phyloP scores from a whole-genome alignment of 2,888 invertebrate species.

The Drosophila fulvimacula region DNA sequence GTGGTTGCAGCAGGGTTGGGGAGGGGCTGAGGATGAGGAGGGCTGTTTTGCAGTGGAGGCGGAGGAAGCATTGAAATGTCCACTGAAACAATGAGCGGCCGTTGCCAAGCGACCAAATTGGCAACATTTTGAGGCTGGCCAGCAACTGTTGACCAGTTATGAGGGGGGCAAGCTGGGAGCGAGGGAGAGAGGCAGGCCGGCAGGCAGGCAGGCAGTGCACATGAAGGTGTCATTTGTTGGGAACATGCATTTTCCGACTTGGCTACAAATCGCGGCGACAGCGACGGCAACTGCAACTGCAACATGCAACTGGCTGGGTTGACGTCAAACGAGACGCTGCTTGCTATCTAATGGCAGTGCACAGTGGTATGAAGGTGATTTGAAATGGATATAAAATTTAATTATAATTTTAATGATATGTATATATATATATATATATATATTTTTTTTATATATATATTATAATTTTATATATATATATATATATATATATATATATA shows the following conservation, averaged over 20 bases:
- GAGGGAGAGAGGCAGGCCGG: background rate
- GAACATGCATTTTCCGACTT: slow-evolving; percentile 79
- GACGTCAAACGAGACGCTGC: slow-evolving; percentile 30
- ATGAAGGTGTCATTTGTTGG: slow-evolving; percentile 82
- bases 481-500: too few relatives aligned
- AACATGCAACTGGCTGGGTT: slow-evolving; percentile 47
- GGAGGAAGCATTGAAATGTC: slow-evolving; percentile 76
- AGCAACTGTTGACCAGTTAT: slow-evolving; percentile 60
- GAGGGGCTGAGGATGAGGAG: background rate
- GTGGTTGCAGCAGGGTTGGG: background rate
- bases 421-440: background rate
- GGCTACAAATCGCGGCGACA: slow-evolving; percentile 78
- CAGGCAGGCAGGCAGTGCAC: slow-evolving; percentile 49
- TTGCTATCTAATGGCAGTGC: slow-evolving; percentile 55
- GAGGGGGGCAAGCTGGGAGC: slow-evolving; percentile 38
- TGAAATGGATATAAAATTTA: too few relatives aligned
- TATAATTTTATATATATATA: too few relatives aligned
- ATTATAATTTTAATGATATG: background rate
- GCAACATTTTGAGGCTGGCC: slow-evolving; percentile 60
- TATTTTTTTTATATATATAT: background rate
- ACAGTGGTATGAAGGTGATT: slow-evolving; percentile 43
- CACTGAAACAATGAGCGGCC: slow-evolving; percentile 68
- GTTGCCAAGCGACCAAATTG: slow-evolving; percentile 62
- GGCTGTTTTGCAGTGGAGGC: background rate
- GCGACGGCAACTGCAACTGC: slow-evolving; percentile 52